Evolutionary conservation across 2,888 invertebrate genomes (phyloP), one percentile per base, ranked within the genome.

Genomic region (Drosophila cracens): DNA sequence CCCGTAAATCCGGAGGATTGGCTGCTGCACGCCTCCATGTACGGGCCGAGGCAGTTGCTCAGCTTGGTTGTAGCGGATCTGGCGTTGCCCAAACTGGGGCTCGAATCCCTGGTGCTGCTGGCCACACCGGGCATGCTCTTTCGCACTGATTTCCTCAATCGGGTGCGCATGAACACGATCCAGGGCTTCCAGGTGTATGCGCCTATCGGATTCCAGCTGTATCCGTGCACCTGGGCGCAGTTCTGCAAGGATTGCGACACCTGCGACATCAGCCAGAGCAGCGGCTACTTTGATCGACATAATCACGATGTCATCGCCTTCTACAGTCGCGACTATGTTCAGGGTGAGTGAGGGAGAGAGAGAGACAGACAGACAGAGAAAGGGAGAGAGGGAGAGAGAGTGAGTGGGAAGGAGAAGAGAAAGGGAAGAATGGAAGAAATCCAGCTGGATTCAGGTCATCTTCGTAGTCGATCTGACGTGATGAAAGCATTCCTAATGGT

Each of bases 151-250:
- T 98, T 98, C 94, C 94, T 99, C 53, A 99, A 99, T 91, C 94
- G 99, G 90, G 97, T 98, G 16, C 95, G 99, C 70, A 98, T 99
- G 97, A 99, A 99, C 93, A 98, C 98, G 4, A 97, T 99, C 76
- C 94, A 94, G 80, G 96, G 96, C 79, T 96, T 95, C 93, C 99
- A 99, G 94, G 95, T 98, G 87, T 99, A 96, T 94, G 96, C 96
- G 89, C 97, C 99, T n/a, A 95, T 98, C 79, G 97, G 97, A 27
- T 99, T 98, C 93, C 95, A 96, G 87, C 97, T 98, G 91, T 98
- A 96, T 94, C 95, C 98, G 89, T 93, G 93, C 70, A 90, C 86
- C 56, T 91, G 92, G 80, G 97, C 97, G 54, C 94, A 95, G 86
- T 94, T 96, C 79, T 94, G 93, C 71, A 93, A 94, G 75, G 93